Evolutionary conservation across 2,113 vertebrate genomes (phyloP).

Genomic region (Scolopax mira): DNA sequence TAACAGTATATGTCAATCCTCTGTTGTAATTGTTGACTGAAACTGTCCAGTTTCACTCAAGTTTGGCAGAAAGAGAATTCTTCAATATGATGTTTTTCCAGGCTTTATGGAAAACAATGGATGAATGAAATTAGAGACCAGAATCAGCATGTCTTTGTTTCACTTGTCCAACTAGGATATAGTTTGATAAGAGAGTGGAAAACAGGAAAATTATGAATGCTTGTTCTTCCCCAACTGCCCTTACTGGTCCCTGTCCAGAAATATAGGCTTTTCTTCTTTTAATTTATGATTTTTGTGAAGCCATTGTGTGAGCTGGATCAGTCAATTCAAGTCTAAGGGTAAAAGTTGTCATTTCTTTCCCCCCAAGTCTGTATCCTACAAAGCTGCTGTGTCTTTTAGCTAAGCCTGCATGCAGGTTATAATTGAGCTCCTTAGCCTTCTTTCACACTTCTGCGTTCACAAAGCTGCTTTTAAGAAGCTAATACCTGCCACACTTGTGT

Average conservation of each 20-base stretch:
- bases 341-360: background rate
- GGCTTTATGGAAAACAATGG: background rate
- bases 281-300: background rate
- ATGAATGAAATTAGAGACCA: background rate
- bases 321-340: background rate
- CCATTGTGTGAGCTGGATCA: background rate
- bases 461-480: background rate
- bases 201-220: background rate
- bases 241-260: background rate
- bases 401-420: background rate
- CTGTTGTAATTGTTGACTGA: background rate
- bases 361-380: background rate
- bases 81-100: background rate
- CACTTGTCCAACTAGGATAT: background rate
- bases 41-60: background rate
- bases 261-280: background rate
- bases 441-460: background rate
- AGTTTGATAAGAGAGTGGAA: background rate
- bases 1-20: background rate
- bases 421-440: background rate
- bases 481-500: background rate
- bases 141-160: background rate
- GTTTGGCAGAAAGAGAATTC: background rate
- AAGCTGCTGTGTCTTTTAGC: background rate
- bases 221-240: background rate